Evolutionary conservation across 2,888 invertebrate species (phyloP), one percentile per base, ranked within the genome.

Genomic region (Cerastis leucographa): DNA sequence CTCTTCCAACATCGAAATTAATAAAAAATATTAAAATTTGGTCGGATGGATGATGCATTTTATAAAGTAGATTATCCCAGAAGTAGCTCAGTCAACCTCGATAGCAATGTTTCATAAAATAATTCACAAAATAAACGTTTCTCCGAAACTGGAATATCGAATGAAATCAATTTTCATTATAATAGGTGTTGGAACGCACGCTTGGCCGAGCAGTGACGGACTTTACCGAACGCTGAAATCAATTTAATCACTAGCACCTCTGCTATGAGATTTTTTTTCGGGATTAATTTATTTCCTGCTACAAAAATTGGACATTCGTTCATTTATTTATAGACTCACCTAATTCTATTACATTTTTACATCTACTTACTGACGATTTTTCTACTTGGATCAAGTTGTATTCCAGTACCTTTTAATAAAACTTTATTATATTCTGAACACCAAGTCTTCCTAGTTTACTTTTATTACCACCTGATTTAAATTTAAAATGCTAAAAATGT

Each of bases 141-240:
- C 61, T 78, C 66, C 44, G 61, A 88, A 77, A 73, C 78, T 66
- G 70, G 80, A 81, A 83, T 73, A 78, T 76, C 72, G 66, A 73
- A 86, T 79, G 77, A 77, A 87, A 83, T 83, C 84, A 87, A 87
- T 88, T 88, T 85, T 78, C 76, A 81, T 79, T 74, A 84, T 74
- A 85, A 87, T 79, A 87, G 87, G 86, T 87, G 87, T 85, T 74
- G 76, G 76, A 79, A 77, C n/a, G 71, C 73, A 74, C 86, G 88
- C 80, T 78, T 66, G 44, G 85, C 64, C 79, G 82, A 73, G 22
- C 76, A 68, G 42, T 84, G 76, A 72, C 85, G 85, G 76, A 85
- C 68, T 84, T 86, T 49, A 51, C 71, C 78, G 80, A 86, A 76
- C 65, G 51, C 35, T 67, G 70, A 67, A 86, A 87, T 73, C 25